phyloP scores from a whole-genome alignment of 2,113 vertebrate genomes.

The Prunella fulvescens region DNA sequence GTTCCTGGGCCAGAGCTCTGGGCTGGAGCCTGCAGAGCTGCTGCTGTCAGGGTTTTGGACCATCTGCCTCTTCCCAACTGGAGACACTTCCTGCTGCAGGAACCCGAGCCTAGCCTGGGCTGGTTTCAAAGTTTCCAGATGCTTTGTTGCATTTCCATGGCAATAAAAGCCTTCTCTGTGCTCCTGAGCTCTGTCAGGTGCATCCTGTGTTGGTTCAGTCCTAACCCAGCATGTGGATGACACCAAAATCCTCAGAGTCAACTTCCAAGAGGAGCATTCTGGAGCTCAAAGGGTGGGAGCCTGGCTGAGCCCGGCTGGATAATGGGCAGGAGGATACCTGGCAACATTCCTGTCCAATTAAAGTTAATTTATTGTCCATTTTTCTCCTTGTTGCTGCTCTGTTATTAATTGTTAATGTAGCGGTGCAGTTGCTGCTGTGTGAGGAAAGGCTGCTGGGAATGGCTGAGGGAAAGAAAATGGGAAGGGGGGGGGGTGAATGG shows the following conservation, averaged over 20 bases:
- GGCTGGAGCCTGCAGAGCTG: not conserved
- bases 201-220: not conserved
- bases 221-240: rapidly evolving
- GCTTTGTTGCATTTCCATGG: not conserved
- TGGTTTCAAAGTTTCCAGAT: slow-evolving; percentile 10
- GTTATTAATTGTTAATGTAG: slow-evolving; percentile 34
- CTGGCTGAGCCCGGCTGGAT: not conserved
- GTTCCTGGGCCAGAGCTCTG: not conserved
- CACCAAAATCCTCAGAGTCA: not conserved
- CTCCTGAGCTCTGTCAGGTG: not conserved
- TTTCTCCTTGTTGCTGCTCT: not conserved
- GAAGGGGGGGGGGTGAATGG: not conserved
- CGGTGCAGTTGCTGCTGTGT: not conserved
- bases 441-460: not conserved
- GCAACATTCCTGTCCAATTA: slow-evolving; percentile 32
- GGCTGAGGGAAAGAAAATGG: not conserved
- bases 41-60: not conserved
- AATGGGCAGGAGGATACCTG: not conserved
- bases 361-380: slow-evolving; percentile 11
- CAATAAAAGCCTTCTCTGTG: not conserved
- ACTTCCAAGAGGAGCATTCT: not conserved
- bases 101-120: not conserved
- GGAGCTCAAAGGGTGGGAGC: not conserved
- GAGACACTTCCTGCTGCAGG: not conserved
- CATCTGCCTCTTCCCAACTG: not conserved